Evolutionary conservation across 2,113 vertebrate genomes (phyloP).

Genomic region (Cephalophus harveyi): DNA sequence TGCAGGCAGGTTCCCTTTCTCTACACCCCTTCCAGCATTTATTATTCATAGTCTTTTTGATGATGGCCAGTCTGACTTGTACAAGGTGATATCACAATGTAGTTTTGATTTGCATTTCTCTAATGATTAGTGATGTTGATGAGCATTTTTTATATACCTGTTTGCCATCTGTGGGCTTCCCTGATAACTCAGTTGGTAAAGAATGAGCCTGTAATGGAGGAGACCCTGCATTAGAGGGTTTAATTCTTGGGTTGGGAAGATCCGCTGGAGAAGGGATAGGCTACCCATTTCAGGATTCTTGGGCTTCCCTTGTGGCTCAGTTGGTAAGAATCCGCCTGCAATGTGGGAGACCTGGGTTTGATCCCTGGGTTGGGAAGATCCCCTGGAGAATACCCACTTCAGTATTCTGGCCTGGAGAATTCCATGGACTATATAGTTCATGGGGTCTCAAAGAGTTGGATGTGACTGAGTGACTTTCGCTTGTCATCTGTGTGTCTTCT

Average conservation of each 20-base stretch:
- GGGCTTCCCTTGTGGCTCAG: background rate
- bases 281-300: background rate
- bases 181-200: background rate
- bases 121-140: background rate
- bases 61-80: background rate
- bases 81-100: background rate
- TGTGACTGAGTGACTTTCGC: background rate
- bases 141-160: background rate
- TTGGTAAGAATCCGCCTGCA: background rate
- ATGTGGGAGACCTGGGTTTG: background rate
- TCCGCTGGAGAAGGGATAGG: background rate
- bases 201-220: background rate
- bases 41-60: background rate
- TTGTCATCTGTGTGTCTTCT: background rate
- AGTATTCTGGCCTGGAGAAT: background rate
- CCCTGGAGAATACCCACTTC: background rate
- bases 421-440: background rate
- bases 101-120: background rate
- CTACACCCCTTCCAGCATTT: background rate
- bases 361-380: background rate
- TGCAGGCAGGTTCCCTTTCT: background rate
- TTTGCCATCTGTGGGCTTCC: background rate
- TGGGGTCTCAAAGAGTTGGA: background rate
- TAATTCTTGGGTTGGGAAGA: background rate
- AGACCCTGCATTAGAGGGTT: background rate